Base-by-base conservation (phyloP, 2,888 invertebrate genomes). In the Nowickia ferox region DNA sequence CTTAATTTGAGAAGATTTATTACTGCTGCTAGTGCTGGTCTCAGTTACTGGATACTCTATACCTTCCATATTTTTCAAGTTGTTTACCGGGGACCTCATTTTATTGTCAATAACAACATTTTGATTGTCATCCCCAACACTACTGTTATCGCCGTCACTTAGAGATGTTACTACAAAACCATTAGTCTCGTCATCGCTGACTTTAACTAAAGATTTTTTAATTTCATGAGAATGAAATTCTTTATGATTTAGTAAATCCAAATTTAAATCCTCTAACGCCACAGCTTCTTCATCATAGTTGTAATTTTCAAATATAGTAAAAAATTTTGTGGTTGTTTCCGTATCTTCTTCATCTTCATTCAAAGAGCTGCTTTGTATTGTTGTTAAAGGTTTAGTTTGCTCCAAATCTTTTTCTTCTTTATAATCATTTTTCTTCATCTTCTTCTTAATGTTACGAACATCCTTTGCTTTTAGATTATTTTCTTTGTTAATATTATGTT, bases 101-200 rank as follows among this genome's bases (percentile, higher is more conserved):
- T 63, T 63, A 79, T 48, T 86, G 51, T 65, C 76, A 86, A 71
- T 88, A 85, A 88, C 89, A 89, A 90, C 89, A 90, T 86, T 90
- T 90, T 88, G 89, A 90, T 90, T 91, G 89, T 89, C 87, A 88
- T 89, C 90, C 90, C 90, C 87, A 89, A 89, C 88, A 87, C 86
- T 83, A 51, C 51, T 17, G 46, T 68, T 46, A 13, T 42, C 46
- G 10, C 11, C 48, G 8, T 38, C 65, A 38, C 15, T 48, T 71
- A 55, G 46, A 19, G 51, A 4, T 57, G 71, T 22, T 44, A 68
- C 46, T 48, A n/a, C 17, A 19, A 51, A 46, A 66, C 55, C 46
- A 48, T 22, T 53, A 53, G 65, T 57, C 22, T 66, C 72, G 57
- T 63, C 53, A 59, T 51, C 13, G 63, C 61, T 65, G 57, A 81